Base-by-base conservation (phyloP, 2,797 vertebrate species). In the Naso thynnoides region DNA sequence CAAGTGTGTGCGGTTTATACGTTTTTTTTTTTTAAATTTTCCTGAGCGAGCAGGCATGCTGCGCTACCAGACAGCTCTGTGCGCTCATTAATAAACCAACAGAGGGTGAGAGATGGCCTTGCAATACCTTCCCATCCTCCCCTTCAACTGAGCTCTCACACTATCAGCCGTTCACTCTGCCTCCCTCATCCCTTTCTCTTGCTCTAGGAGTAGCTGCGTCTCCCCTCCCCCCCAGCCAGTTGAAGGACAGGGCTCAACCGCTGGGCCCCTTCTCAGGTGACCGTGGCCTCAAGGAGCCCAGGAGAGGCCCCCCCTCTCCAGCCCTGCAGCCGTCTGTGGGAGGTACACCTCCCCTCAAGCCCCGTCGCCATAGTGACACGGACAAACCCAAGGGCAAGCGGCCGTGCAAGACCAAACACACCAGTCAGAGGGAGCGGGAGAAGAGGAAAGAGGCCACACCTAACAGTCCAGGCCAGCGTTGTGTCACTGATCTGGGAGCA, bases 371-470 rank as follows among this genome's bases (percentile, higher is more conserved):
- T 89, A 93, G 94, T 61, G 97, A 98, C 89, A 91, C 94, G 19
- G 97, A 99, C 94, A 99, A 99, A 89, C 98, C 98, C 93, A 97
- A 98, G 92, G 98, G 98, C 95, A 99, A 99, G 94, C 95, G 97
- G 83, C 96, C 96, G 89, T 99, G 96, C 94, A 99, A 99, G 95
- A 99, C 98, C 95, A 99, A 99, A 91, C 98, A 99, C 93, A 95
- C 98, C 86, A 93, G 96, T 86, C 95, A 95, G 86, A 95, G 95
- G 88, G 98, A 98, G 89, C 75, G 85, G 93, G 95, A 92, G 91
- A 96, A 90, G 42, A 71, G 84, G 94, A 97, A 93, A 90, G 95
- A 93, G 79, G 88, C 82, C 38, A 11, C 81, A 6, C 81, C 88
- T n/a, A 45, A 16, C 71, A 88, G 87, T 75, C 86, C 80, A 0